Evolutionary conservation across 2,113 vertebrate species (phyloP).

Genomic region (Grammomys surdaster): DNA sequence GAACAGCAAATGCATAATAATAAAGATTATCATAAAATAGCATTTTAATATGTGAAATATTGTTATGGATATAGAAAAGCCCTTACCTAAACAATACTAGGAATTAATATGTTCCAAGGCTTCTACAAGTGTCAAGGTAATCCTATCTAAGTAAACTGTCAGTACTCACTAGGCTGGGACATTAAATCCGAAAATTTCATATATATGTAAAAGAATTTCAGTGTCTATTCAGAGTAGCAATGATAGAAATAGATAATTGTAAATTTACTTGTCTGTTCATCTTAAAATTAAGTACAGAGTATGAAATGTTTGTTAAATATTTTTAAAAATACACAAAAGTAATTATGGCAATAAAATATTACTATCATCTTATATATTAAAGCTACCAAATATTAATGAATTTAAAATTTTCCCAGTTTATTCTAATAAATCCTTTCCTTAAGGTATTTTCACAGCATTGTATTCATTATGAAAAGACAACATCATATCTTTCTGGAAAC

Average conservation of each 20-base stretch:
- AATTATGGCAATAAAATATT: neutral
- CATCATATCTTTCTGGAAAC: conserved; percentile 9
- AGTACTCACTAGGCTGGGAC: neutral
- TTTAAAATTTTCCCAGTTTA: neutral
- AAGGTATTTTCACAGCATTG: conserved; percentile 3
- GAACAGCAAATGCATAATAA: neutral
- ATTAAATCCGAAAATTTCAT: neutral
- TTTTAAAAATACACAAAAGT: neutral
- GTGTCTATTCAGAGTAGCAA: conserved; percentile 7
- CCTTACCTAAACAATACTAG: neutral
- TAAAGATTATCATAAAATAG: neutral
- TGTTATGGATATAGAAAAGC: neutral
- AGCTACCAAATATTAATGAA: neutral
- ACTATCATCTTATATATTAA: neutral
- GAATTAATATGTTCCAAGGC: neutral
- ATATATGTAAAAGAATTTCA: neutral
- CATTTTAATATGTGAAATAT: neutral
- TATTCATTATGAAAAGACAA: neutral
- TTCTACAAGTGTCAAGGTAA: neutral
- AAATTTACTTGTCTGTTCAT: neutral
- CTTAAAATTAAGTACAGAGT: neutral
- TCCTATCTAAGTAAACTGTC: conserved; percentile 17
- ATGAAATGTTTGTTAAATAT: neutral
- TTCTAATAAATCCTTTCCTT: neutral
- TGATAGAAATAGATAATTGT: neutral